phyloP scores from a whole-genome alignment of 2,888 invertebrate genomes.

The Phalera bucephala region DNA sequence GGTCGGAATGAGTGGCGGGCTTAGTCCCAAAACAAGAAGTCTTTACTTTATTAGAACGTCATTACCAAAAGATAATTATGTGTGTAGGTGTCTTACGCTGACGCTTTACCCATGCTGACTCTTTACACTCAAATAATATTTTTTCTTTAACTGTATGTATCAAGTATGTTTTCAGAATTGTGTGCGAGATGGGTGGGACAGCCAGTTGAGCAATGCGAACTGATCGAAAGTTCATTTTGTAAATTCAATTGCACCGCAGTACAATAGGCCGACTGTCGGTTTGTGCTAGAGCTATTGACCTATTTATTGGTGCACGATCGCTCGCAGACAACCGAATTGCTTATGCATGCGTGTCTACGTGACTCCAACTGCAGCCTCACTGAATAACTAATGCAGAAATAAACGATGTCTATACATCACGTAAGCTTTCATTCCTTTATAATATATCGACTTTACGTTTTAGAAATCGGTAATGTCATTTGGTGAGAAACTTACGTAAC shows the following conservation, averaged over 20 bases:
- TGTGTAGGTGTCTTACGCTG: no score
- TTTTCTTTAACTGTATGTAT: no score
- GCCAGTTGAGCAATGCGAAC: conserved; percentile 9
- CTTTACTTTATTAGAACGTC: no score
- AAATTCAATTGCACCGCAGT: conserved; percentile 18
- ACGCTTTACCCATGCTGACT: no score
- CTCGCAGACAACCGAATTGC: conserved; percentile 59
- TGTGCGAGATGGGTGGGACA: neutral
- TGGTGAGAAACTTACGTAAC: no score
- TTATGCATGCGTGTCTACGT: conserved; percentile 75
- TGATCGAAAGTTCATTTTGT: conserved; percentile 16
- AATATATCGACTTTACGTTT: no score
- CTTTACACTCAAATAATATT: no score
- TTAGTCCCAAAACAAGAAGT: no score
- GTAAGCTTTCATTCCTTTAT: conserved; percentile 30
- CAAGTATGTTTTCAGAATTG: no score
- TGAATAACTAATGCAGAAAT: conserved; percentile 56
- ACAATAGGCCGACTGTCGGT: conserved; percentile 26
- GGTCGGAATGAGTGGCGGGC: no score
- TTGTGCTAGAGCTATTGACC: conserved; percentile 63
- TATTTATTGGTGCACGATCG: conserved; percentile 69
- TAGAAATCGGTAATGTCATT: no score
- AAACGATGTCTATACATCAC: conserved; percentile 36
- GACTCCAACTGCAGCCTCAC: conserved; percentile 59
- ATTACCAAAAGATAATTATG: no score